Evolutionary conservation across 2,113 vertebrate species (phyloP).

Genomic region (Hypanus sabinus): DNA sequence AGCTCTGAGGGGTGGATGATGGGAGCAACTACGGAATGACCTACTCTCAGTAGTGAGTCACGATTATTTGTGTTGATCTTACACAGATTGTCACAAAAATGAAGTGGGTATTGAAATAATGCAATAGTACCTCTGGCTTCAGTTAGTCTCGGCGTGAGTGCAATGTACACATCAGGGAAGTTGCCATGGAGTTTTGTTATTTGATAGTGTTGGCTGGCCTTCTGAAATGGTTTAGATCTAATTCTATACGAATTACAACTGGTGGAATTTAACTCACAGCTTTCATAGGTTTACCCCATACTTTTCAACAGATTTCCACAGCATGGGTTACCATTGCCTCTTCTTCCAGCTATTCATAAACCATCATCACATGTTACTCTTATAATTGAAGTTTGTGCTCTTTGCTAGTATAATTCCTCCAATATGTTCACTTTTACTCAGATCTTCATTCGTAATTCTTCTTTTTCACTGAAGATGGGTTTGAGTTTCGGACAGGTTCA

Average conservation of each 20-base stretch:
- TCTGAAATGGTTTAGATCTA: neutral
- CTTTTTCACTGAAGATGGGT: neutral
- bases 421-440: neutral
- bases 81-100: neutral
- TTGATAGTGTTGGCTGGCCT: neutral
- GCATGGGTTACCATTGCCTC: neutral
- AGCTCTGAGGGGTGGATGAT: neutral
- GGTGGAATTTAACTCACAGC: neutral
- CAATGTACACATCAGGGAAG: neutral
- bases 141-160: neutral
- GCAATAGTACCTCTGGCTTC: neutral
- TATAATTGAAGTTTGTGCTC: neutral
- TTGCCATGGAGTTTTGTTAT: neutral
- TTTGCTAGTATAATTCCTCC: neutral
- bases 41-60: neutral
- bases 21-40: neutral
- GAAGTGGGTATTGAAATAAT: neutral
- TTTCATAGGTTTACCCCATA: neutral
- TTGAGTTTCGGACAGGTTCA: too few relatives aligned
- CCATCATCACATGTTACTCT: neutral
- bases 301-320: neutral
- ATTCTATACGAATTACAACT: neutral
- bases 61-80: neutral
- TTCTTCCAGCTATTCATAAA: too few relatives aligned
- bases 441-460: neutral